Evolutionary conservation across 2,113 vertebrate genomes (phyloP).

Genomic region (Herpetotheres cachinnans): DNA sequence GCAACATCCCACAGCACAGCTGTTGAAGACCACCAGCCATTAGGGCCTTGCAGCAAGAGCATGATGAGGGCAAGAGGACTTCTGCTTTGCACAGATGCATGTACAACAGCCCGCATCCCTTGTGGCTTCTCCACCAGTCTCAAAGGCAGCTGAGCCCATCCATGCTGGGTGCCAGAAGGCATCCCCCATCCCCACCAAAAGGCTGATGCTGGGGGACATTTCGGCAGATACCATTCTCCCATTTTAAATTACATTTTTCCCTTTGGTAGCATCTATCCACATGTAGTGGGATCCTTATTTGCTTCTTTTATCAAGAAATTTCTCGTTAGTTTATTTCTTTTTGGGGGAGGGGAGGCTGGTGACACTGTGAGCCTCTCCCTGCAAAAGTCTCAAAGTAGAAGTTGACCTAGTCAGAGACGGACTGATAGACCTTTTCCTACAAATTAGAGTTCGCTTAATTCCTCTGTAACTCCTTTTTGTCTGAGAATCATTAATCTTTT

Average conservation of each 20-base stretch:
- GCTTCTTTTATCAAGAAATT: not conserved
- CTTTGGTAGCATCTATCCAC: not conserved
- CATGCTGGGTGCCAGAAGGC: not conserved
- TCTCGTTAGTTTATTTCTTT: not conserved
- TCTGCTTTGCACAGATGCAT: not conserved
- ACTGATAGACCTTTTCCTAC: not conserved
- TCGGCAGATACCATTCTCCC: not conserved
- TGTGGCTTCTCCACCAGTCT: not conserved
- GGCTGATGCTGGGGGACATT: not conserved
- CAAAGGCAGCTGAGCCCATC: not conserved
- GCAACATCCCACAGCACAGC: not conserved
- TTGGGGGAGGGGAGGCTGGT: fast-evolving
- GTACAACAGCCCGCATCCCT: not conserved
- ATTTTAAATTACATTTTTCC: not conserved
- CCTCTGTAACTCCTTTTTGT: not conserved
- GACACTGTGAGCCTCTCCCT: not conserved
- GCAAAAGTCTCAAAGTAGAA: not conserved
- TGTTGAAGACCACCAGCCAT: not conserved
- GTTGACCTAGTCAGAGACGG: not conserved
- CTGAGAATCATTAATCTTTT: not conserved
- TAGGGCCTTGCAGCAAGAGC: not conserved
- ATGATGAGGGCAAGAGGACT: not conserved
- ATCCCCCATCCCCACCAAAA: not conserved
- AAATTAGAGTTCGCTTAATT: not conserved
- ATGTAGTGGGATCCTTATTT: not conserved